Evolutionary conservation across 2,888 invertebrate species (phyloP), one percentile per base, ranked within the genome.

Genomic region (Metallyticus violacea): DNA sequence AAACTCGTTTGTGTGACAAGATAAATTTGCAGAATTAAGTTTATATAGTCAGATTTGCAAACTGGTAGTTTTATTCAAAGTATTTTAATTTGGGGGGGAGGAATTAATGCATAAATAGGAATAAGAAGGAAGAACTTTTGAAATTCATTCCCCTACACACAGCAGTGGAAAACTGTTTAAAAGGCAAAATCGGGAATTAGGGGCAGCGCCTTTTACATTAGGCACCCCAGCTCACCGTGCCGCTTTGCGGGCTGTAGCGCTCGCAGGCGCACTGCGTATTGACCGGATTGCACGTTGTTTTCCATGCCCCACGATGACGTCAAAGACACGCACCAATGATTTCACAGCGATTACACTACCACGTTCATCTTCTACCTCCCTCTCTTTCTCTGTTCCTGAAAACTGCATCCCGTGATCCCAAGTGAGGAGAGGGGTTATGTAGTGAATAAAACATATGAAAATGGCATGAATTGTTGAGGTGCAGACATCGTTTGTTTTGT

Each of bases 231-330:
- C 77, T 25, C 77, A 25, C 26, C 6, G 77, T 83, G 15, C 25
- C 28, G 29, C 81, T 82, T 76, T 82, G 82, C 82, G 82, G 82
- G 82, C 29, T 28, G 27, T 28, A 77, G 22, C 22, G n/a, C 77
- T 77, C 83, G 83, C 83, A 83, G 83, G 83, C 83, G 83, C 83
- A 83, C 83, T 7, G 77, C 77, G 77, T 83, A 83, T 83, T 77
- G 83, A 83, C 83, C 83, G 77, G 83, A 83, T 77, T 83, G 83
- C 83, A 83, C 83, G 83, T 83, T 83, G 83, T 83, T 83, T 77
- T 83, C 77, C 77, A 83, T 83, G 25, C 83, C 40, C 76, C 83
- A 62, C 25, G 83, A 83, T 83, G 83, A 83, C 83, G 83, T 83
- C 83, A 83, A 83, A 30, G 77, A 27, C 83, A 83, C 83, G 83